Percentiles rank a stretch among this genome's conserved stretches.
These are phyloP conservation scores for Rhagoletis zephyria DNA, from an alignment of 1,140 invertebrate species.

Conservation along the genomic window DNA sequence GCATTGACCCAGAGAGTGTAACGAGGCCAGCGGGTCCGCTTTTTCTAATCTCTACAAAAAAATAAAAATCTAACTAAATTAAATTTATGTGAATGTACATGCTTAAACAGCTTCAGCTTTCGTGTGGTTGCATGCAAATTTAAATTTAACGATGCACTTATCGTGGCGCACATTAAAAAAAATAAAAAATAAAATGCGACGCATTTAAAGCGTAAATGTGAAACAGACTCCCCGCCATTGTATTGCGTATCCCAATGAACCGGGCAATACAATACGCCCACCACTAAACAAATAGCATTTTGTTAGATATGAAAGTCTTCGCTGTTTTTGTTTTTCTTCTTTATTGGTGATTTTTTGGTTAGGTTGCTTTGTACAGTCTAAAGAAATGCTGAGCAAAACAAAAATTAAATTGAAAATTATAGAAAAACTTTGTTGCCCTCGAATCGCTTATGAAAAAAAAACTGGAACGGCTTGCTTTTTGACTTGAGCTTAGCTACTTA, in stretches of 20 bases:
- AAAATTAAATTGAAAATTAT: not conserved
- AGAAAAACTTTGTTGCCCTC: too few species aligned
- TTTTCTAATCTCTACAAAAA: not conserved
- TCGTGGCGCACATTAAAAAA: not conserved
- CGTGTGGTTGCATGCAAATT: slow-evolving; percentile 24
- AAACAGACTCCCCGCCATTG: not conserved
- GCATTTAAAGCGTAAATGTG: not conserved
- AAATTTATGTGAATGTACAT: not conserved
- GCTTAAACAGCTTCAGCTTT: not conserved
- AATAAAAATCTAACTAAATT: not conserved
- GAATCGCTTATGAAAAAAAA: not conserved
- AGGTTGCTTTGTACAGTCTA: not conserved
- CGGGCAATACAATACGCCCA: slow-evolving; percentile 26
- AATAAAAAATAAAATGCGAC: not conserved
- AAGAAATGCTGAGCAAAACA: not conserved
- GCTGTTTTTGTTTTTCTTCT: not conserved
- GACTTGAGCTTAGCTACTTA: not conserved
- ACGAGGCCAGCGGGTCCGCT: not conserved
- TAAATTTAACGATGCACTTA: slow-evolving; percentile 23
- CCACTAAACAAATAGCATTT: not conserved
- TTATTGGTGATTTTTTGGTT: not conserved
- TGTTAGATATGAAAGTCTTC: not conserved
- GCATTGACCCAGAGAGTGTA: slow-evolving; percentile 29
- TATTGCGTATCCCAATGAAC: not conserved
- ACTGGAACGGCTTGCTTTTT: not conserved